Evolutionary conservation across 1,140 invertebrate genomes (phyloP).

Genomic region (Oryctes rhinoceros): DNA sequence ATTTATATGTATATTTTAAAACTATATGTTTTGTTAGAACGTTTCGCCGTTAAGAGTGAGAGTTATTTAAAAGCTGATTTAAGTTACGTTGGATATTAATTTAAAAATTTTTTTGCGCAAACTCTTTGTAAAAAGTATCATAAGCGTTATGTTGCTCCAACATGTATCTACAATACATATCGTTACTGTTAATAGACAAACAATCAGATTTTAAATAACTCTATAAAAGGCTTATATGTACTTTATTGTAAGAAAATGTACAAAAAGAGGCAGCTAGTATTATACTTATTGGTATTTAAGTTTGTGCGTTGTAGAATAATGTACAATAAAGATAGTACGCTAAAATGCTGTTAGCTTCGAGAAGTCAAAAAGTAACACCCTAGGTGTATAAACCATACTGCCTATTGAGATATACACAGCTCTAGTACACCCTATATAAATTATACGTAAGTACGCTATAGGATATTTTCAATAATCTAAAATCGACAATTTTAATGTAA

Average conservation of each 20-base stretch:
- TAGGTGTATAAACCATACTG: not conserved
- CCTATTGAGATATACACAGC: not conserved
- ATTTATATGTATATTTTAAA: not conserved
- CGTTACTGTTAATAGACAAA: not conserved
- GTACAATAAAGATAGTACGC: not conserved
- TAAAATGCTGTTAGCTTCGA: not conserved
- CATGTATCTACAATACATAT: conserved; percentile 3
- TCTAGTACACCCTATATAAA: not conserved
- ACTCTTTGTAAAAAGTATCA: not conserved
- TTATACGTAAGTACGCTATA: too few relatives aligned
- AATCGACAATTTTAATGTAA: too few relatives aligned
- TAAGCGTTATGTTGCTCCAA: not conserved
- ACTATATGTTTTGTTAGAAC: not conserved
- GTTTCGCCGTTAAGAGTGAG: not conserved
- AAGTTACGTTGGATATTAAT: not conserved
- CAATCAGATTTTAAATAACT: conserved; percentile 18
- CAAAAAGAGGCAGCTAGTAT: not conserved
- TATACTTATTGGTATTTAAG: not conserved
- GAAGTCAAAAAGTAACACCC: conserved; percentile 3
- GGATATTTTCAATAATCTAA: too few relatives aligned
- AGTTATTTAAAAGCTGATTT: conserved; percentile 14
- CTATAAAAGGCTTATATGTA: conserved; percentile 4
- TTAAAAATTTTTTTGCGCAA: not conserved
- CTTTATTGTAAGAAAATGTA: conserved; percentile 16
- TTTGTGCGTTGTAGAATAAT: conserved; percentile 10